Conservation (phyloP, 2,797 vertebrate species). For the Onychomys torridus region DNA sequence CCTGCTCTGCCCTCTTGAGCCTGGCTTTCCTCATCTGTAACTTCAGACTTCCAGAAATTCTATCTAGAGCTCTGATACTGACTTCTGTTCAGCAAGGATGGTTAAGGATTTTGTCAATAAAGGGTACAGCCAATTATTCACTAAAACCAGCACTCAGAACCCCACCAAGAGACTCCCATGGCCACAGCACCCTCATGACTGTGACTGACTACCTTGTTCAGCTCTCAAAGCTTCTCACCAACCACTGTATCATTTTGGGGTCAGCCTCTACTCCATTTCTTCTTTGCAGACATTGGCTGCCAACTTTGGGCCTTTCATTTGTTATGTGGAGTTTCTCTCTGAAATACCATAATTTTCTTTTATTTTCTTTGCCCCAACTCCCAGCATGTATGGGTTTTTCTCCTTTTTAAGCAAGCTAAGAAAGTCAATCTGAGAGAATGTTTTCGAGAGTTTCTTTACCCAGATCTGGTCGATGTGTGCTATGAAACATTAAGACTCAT, state of each 20-base stretch:
- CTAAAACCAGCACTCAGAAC: neutral
- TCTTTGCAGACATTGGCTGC: neutral
- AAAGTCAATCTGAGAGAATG: neutral
- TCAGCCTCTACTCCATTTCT: neutral
- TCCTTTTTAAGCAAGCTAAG: conserved; percentile 30
- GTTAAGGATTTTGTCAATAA: neutral
- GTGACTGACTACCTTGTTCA: neutral
- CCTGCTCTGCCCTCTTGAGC: neutral
- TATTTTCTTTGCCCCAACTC: neutral
- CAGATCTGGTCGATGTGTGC: neutral
- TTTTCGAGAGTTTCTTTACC: conserved; percentile 11
- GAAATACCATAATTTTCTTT: neutral
- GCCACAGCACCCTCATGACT: too few relatives aligned
- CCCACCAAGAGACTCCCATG: accelerated
- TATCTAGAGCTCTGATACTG: neutral
- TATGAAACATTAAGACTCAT: neutral
- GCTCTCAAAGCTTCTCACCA: accelerated
- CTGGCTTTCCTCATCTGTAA: neutral
- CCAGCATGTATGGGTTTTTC: neutral
- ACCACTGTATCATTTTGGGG: accelerated
- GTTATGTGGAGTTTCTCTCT: neutral
- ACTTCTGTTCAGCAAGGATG: neutral
- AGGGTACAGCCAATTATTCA: neutral
- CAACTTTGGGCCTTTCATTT: neutral
- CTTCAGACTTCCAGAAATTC: neutral